Base-by-base conservation (phyloP, 2,113 vertebrate genomes). In the Limnothrissa miodon region DNA sequence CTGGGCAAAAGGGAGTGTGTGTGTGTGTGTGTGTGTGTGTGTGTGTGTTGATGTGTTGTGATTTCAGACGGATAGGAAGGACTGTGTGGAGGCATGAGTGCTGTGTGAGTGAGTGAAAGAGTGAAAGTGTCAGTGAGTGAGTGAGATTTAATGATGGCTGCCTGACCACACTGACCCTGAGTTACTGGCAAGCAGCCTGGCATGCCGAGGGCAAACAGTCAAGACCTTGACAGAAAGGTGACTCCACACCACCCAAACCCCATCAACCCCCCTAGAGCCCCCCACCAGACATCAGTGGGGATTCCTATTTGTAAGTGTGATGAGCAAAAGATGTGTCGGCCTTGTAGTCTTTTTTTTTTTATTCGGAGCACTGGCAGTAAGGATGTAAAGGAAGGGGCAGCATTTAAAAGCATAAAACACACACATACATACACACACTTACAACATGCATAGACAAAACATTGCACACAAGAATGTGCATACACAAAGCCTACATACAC, bases 361-460 rank as follows among this genome's bases (percentile, higher is more conserved):
- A 74, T 66, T 81, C 80, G 59, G 25, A 23, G 48, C 5, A 59
- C 21, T 59, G 56, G 21, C 25, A 56, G 80, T 80, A 84, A 51
- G 78, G 84, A 70, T 39, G 80, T 39, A 25, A 84, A 45, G 45
- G 82, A 21, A 81, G 21, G 79, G 23, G 10, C 36, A 82, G 80
- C 45, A 46, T 53, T n/a, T 15, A 78, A 85, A 83, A 85, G 84
- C 82, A 87, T 80, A n/a, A n/a, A n/a, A n/a, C n/a, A n/a, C 62
- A 70, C 62, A 70, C n/a, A 70, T 29, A 70, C 62, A 70, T 10
- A 70, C 62, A 70, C n/a, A 70, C n/a, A 70, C 23, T 9, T 5
- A 62, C 59, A 70, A n/a, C n/a, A n/a, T n/a, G n/a, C n/a, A n/a
- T n/a, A n/a, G n/a, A n/a, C n/a, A n/a, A n/a, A n/a, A n/a, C n/a